Evolutionary conservation across 2,113 vertebrate species (phyloP), one percentile per base, ranked within the genome.

Genomic region (Chionomys nivalis): DNA sequence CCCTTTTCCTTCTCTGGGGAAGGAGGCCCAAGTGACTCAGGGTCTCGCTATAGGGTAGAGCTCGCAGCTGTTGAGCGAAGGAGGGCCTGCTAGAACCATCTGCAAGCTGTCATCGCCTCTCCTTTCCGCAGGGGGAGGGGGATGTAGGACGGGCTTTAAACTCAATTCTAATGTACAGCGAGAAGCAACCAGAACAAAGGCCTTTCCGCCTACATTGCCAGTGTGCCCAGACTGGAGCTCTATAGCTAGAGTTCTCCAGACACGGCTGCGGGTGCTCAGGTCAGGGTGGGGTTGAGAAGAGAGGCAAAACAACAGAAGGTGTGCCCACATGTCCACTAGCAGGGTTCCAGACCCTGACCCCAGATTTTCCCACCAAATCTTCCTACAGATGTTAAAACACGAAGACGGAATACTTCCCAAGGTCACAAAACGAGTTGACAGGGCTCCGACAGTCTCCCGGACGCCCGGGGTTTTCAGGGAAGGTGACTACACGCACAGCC

Each of bases 61-160:
- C 52, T 73, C 33, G 82, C 96, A 97, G 97, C 97, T 96, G 97
- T 92, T 77, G 85, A 77, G 47, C 24, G 81, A 86, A 92, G 66
- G 70, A 89, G 92, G 66, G 70, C 81, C 75, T 89, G 87, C 93
- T 90, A 47, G 82, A 91, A 49, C 89, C 17, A n/a, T 52, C 82
- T 31, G 76, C 95, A 89, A 89, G 88, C 94, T 96, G 95, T 92
- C 97, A 47, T 49, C 90, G 73, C 87, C 94, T 94, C 86, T 36
- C 79, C 81, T 72, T 78, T 89, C 95, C 33, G 26, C 90, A 23
- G 72, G 3, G 81, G 63, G n/a, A 14, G 24, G 61, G 58, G 58
- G 39, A 14, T 8, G 39, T 44, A 39, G 58, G 58, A 19, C 8
- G 7, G 58, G 82, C 39, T 83, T 93, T 77, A 87, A 87, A 39